Conservation (phyloP, 2,888 invertebrate species). For the Cataglyphis altisquamis region DNA sequence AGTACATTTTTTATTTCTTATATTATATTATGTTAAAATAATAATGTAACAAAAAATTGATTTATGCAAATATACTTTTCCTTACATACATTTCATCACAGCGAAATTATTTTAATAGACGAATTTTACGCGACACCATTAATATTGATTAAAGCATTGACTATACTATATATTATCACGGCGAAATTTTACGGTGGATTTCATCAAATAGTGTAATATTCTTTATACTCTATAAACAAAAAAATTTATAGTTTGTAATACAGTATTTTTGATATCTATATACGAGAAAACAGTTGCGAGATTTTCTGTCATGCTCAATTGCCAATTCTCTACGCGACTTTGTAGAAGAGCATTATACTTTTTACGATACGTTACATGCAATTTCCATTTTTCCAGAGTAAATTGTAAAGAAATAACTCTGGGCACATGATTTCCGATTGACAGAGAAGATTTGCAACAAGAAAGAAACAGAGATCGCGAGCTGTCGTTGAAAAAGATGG, state of each 20-base stretch:
- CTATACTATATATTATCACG: neutral
- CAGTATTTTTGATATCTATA: neutral
- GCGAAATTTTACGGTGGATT: neutral
- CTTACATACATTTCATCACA: neutral
- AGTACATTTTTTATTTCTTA: neutral
- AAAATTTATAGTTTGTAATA: neutral
- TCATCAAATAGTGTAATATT: neutral
- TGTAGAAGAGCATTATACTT: slow-evolving; percentile 15
- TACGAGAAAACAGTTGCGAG: neutral
- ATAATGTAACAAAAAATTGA: neutral
- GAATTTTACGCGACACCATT: neutral
- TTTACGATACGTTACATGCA: slow-evolving; percentile 62
- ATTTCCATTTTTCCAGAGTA: slow-evolving; percentile 67
- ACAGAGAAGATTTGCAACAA: slow-evolving; percentile 11
- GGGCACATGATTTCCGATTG: slow-evolving; percentile 62
- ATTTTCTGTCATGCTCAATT: slow-evolving; percentile 48
- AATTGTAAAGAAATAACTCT: slow-evolving; percentile 62
- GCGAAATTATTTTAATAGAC: neutral
- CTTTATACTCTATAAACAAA: neutral
- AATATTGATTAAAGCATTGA: slow-evolving; percentile 1
- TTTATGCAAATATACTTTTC: neutral
- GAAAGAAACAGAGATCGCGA: neutral
- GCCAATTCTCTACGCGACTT: slow-evolving; percentile 38
- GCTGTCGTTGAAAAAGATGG: slow-evolving; percentile 2
- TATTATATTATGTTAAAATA: neutral